phyloP scores from a whole-genome alignment of 2,113 vertebrate genomes.

The Syngnathoides biaculeatus region DNA sequence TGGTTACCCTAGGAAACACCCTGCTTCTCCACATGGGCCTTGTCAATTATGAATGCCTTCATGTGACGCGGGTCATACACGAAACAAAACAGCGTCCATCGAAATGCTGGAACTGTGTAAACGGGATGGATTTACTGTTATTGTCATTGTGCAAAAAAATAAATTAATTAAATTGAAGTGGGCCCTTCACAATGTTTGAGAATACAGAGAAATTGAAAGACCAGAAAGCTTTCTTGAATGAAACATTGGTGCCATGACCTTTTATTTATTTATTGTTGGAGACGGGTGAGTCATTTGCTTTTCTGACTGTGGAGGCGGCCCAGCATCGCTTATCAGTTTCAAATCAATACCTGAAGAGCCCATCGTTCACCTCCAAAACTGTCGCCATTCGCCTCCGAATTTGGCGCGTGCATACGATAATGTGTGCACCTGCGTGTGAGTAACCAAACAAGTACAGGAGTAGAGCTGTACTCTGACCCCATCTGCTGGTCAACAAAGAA shows the following conservation, averaged over 20 bases:
- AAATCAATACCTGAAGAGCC: no score
- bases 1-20: constrained; percentile 44
- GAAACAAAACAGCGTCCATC: not conserved
- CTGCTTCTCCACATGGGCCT: constrained; percentile 42
- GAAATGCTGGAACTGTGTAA: not conserved
- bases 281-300: no score
- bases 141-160: constrained; percentile 36
- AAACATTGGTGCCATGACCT: no score
- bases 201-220: constrained; percentile 33
- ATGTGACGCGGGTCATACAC: constrained; percentile 30
- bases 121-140: constrained; percentile 13
- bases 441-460: not conserved
- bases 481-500: constrained; percentile 47
- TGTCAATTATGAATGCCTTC: constrained; percentile 57
- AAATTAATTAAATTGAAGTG: no score
- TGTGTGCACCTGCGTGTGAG: not conserved
- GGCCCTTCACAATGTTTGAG: not conserved
- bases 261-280: no score
- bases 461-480: constrained; percentile 41
- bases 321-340: no score
- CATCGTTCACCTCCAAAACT: no score
- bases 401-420: not conserved
- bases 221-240: not conserved
- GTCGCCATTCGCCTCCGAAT: no score
- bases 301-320: no score